Evolutionary conservation across 2,888 invertebrate species (phyloP).

Genomic region (Onthophagus sagittarius): DNA sequence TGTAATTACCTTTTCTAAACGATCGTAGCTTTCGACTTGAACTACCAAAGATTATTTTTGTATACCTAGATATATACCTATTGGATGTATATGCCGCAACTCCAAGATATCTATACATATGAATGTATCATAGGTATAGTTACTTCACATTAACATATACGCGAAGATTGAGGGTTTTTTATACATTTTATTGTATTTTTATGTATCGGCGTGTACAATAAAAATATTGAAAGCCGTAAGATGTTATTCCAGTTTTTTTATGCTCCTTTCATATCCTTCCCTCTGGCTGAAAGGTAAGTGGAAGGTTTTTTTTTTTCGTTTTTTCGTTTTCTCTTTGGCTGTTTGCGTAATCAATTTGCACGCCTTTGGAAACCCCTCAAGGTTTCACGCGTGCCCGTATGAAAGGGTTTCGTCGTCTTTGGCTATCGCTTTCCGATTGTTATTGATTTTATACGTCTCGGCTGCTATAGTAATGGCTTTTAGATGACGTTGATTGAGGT

Average conservation of each 20-base stretch:
- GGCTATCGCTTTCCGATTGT: slow-evolving; percentile 19
- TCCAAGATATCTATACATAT: slow-evolving; percentile 28
- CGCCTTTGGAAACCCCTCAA: background rate
- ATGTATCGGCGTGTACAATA: slow-evolving; percentile 23
- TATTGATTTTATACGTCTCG: slow-evolving; percentile 20
- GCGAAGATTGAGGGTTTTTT: slow-evolving; percentile 19
- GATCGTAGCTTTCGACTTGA: slow-evolving; percentile 11
- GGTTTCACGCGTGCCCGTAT: slow-evolving; percentile 1
- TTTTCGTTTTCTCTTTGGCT: background rate
- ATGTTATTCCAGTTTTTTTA: background rate
- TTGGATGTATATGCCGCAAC: background rate
- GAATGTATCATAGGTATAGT: slow-evolving; percentile 30
- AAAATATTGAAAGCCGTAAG: slow-evolving; percentile 8
- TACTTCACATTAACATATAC: slow-evolving; percentile 18
- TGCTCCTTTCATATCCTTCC: background rate
- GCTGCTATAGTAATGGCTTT: slow-evolving; percentile 16
- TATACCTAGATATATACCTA: slow-evolving; percentile 26
- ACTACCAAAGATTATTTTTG: slow-evolving; percentile 30
- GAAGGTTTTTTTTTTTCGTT: background rate
- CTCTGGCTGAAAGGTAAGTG: background rate
- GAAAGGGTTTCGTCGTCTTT: slow-evolving; percentile 17
- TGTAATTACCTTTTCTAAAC: slow-evolving; percentile 19
- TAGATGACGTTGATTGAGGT: slow-evolving; percentile 22
- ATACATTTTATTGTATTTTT: slow-evolving; percentile 26
- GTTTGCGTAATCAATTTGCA: background rate